A percentile compares a stretch with the other conserved stretches of the same genome.
Evolutionary conservation across 92 coral and sea anemone species (phyloP).

Genomic region (Zoanthus gigantus): DNA sequence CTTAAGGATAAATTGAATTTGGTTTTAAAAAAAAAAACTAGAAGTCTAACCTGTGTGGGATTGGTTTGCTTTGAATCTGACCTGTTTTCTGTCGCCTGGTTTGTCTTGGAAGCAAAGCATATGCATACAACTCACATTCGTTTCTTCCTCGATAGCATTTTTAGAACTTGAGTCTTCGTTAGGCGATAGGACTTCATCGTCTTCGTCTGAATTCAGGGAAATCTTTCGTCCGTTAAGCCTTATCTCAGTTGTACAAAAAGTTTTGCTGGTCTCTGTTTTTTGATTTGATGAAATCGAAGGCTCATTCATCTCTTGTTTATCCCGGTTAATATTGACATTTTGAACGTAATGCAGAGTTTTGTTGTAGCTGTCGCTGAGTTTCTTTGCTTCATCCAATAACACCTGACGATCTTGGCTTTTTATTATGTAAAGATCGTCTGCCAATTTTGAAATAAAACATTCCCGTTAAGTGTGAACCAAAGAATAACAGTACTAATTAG

Average conservation of each 20-base stretch:
- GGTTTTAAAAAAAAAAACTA: too few species aligned
- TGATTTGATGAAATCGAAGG: background rate
- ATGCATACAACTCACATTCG: background rate
- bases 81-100: constrained; percentile 21
- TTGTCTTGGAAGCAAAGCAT: background rate
- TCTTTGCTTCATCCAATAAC: background rate
- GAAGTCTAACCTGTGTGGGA: constrained; percentile 1
- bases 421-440: constrained; percentile 50
- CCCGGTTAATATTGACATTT: constrained; percentile 3
- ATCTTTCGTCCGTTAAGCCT: constrained; percentile 30
- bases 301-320: background rate
- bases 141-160: background rate
- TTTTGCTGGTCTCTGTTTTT: background rate
- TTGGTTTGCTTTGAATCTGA: constrained; percentile 2
- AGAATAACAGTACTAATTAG: background rate
- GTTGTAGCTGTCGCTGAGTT: constrained; percentile 11
- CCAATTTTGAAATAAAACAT: background rate
- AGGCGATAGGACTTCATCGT: background rate
- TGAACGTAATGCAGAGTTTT: background rate
- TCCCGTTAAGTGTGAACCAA: background rate
- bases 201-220: constrained; percentile 30
- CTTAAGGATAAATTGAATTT: too few species aligned
- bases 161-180: background rate
- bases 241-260: constrained; percentile 33
- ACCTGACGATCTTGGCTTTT: constrained; percentile 37